Evolutionary conservation across 2,888 invertebrate genomes (phyloP), one percentile per base, ranked within the genome.

Genomic region (Vannuccia rotundouncinata): DNA sequence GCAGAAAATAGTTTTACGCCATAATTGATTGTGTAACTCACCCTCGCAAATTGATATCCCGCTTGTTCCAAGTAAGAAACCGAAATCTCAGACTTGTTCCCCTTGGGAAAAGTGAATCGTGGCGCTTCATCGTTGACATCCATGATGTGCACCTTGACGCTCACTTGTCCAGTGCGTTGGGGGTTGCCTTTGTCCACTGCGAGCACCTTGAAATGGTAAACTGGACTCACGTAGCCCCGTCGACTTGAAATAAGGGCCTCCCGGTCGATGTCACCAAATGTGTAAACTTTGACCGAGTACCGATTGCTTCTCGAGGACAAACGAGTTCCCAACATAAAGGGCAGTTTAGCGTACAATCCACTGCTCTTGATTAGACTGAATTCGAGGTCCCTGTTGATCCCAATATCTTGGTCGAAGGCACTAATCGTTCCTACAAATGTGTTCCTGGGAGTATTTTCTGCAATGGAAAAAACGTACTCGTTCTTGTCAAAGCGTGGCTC

Each of bases 61-160:
- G 73, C 2, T 2, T 1, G 29, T 25, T 79, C 79, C 5, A 25
- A n/a, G 29, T 79, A 79, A n/a, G 79, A 79, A 1, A 79, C 59
- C 29, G 66, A 25, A 1, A 79, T 73, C n/a, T 2, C 1, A 1
- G 79, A 79, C 27, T 25, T 2, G 28, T 79, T 79, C 1, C 30
- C 60, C 1, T 75, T 25, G 1, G 79, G 73, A n/a, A 74, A 74
- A 29, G 45, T 60, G 79, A 79, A 79, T n/a, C 22, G 5, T 5
- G 79, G 79, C 17, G 79, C 60, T 25, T 79, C 59, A 79, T 79
- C 79, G 28, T 79, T 79, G 1, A 27, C 79, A 66, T 79, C 79
- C 1, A 25, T 22, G 29, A 79, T 28, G 17, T 77, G 10, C 17
- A 79, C 60, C n/a, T 29, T 22, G 5, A 76, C 76, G 1, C 29